Evolutionary conservation across 1,140 invertebrate species (phyloP).

Genomic region (Diachasma alloeum): DNA sequence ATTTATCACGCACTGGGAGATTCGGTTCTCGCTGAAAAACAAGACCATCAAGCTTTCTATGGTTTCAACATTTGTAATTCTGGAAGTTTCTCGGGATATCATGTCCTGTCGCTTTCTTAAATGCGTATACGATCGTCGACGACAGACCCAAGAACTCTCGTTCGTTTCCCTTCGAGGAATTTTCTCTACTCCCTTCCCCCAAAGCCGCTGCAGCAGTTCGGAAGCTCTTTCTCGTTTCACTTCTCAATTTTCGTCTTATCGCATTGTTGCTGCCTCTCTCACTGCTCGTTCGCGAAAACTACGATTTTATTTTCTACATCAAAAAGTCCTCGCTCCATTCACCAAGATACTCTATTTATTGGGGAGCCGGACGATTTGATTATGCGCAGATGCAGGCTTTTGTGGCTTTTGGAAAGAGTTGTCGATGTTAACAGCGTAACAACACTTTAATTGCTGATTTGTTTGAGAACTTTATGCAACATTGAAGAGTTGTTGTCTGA

Average conservation of each 20-base stretch:
- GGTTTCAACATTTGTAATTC: not conserved
- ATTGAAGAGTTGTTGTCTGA: not conserved
- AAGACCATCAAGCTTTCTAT: not conserved
- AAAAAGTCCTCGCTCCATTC: not conserved
- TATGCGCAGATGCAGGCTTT: too few species aligned
- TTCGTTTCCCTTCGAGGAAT: too few species aligned
- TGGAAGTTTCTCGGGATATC: not conserved
- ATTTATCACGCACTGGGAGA: not conserved
- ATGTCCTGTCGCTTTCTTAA: not conserved
- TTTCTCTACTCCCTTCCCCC: too few species aligned
- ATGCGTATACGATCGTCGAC: not conserved
- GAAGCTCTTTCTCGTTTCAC: not conserved
- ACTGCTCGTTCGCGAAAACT: not conserved
- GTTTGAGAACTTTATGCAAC: not conserved
- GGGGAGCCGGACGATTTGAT: too few species aligned
- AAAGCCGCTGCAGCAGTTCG: not conserved
- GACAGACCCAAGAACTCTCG: not conserved
- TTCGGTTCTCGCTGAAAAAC: not conserved
- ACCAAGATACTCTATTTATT: not conserved
- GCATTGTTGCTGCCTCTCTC: not conserved
- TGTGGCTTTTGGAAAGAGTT: too few species aligned
- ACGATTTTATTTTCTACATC: not conserved
- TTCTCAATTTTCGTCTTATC: not conserved
- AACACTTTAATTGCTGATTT: not conserved
- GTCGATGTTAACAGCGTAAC: too few species aligned